Base-by-base conservation (phyloP, 2,888 invertebrate species). In the Aromia moschata region DNA sequence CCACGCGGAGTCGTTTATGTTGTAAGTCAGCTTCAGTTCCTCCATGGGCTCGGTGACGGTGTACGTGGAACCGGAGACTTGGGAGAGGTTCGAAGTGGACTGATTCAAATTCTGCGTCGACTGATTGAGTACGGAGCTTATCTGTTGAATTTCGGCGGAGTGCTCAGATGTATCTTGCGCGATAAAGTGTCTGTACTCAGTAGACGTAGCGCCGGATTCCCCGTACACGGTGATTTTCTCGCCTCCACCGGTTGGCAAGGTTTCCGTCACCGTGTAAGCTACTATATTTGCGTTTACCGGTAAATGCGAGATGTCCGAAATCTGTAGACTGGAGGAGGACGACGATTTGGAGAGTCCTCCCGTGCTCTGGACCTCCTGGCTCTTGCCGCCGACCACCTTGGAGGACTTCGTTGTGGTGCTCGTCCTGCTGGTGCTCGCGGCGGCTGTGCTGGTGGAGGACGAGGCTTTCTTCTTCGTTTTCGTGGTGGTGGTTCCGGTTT, bases 1-100 rank as follows among this genome's bases (percentile, higher is more conserved):
- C 83, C 83, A 83, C 3, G 77, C 72, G 3, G 82, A 81, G 66
- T 83, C 82, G 40, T 79, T 83, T 62, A 77, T 74, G 59, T 79
- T 78, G 56, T 76, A 75, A 5, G 74, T 75, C 16, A 78, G 54
- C 52, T 74, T 74, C 5, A 72, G 38, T 64, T 80, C 80, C 53
- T 81, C 80, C 65, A 74, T 75, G 0, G 81, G 81, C 68, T 81
- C 81, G 5, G 78, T 76, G 0, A 81, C 80, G 9, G 78, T 79
- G 61, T 81, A 81, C 2, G 77, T 78, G 4, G 77, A 76, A 3
- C 73, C 75, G 2, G 78, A 77, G 31, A 72, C 76, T 46, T 73
- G 70, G 2, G 78, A 78, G 49, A 79, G 60, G 65, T 79, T 78
- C 1, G 77, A 76, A 11, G 72, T 75, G 1, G 80, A 80, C 58